These are phyloP conservation scores for Asarcornis scutulata DNA, from an alignment of 2,113 vertebrate genomes.

Conservation along the genomic window DNA sequence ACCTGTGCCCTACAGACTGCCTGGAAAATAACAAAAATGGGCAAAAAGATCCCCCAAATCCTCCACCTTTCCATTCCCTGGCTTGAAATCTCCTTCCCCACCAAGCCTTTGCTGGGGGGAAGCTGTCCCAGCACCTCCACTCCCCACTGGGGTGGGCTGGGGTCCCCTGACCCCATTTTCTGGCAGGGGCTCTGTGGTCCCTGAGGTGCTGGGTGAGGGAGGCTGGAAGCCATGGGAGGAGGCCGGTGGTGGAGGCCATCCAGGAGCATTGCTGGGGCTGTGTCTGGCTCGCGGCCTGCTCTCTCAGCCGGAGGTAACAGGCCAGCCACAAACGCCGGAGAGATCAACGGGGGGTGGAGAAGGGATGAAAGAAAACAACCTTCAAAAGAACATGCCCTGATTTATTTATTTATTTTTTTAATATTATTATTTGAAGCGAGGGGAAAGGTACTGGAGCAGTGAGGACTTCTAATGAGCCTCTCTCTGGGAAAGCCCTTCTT, in stretches of 20 bases:
- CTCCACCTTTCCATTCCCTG: background rate
- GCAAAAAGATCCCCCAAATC: background rate
- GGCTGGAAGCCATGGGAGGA: background rate
- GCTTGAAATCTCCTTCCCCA: background rate
- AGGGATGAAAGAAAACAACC: constrained; percentile 32
- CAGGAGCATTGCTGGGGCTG: background rate
- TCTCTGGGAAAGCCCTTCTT: background rate
- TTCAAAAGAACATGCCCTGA: constrained; percentile 1
- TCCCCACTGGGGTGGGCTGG: background rate
- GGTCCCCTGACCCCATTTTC: background rate
- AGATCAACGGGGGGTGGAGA: background rate
- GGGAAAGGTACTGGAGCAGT: background rate
- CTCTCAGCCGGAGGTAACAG: background rate
- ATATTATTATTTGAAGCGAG: background rate
- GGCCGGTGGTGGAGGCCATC: background rate
- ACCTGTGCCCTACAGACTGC: background rate
- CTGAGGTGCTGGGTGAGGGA: background rate
- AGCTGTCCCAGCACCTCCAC: fast-evolving
- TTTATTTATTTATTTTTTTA: background rate
- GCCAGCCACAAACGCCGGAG: background rate
- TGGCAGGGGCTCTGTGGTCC: background rate
- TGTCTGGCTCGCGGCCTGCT: background rate
- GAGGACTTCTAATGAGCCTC: constrained; percentile 28
- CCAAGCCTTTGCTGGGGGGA: fast-evolving
- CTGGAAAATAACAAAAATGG: no score